A percentile compares a stretch with the other conserved stretches of the same genome.
Evolutionary conservation across 2,113 vertebrate species (phyloP).

Genomic region (Colaptes auratus): DNA sequence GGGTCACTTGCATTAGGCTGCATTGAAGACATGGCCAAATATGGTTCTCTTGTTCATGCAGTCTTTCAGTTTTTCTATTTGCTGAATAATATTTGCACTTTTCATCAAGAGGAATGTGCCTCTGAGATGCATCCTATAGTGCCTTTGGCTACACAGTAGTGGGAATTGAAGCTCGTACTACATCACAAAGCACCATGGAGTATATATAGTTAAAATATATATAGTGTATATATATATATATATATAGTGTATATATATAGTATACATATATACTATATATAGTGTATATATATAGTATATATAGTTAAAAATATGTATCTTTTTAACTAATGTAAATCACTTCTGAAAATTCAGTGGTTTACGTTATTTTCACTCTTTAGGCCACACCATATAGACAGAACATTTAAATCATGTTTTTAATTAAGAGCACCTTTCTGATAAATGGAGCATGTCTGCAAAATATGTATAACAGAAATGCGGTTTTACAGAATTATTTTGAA

Average conservation of each 20-base stretch:
- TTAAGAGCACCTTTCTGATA: background rate
- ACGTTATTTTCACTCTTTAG: background rate
- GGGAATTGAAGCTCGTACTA: background rate
- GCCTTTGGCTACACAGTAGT: background rate
- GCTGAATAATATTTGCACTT: background rate
- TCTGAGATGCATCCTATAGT: background rate
- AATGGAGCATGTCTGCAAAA: background rate
- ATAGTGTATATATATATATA: no score
- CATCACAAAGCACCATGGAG: background rate
- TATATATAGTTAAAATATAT: no score
- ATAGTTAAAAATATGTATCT: background rate
- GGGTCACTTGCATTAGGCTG: background rate
- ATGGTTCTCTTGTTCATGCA: background rate
- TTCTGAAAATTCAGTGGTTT: background rate
- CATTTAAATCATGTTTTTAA: background rate
- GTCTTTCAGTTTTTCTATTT: background rate
- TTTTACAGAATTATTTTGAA: background rate
- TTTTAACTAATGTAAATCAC: background rate
- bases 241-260: no score
- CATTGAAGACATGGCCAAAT: background rate
- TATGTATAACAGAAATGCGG: background rate
- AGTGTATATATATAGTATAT: no score
- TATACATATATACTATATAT: no score
- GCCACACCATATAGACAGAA: background rate
- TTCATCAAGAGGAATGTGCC: background rate